Evolutionary conservation across 2,797 vertebrate species (phyloP).

Genomic region (Gymnothorax javanicus): DNA sequence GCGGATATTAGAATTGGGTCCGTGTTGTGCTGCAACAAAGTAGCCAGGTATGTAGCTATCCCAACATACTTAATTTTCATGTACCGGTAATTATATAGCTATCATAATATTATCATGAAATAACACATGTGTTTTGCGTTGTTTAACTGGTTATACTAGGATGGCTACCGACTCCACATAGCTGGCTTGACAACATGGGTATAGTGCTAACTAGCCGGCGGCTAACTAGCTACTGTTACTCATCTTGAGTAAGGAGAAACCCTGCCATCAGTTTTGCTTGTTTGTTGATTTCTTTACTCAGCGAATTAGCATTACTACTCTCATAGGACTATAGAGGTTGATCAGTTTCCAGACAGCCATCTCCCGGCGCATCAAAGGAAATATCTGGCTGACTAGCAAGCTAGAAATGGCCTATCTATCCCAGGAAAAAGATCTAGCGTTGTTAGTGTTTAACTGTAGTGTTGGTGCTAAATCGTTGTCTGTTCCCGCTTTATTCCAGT

Average conservation of each 20-base stretch:
- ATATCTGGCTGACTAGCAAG: not conserved
- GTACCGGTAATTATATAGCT: slow-evolving; percentile 3
- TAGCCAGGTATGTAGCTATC: slow-evolving; percentile 55
- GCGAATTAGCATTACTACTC: not conserved
- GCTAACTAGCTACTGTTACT: not conserved
- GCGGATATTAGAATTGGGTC: slow-evolving; percentile 33
- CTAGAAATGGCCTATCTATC: not conserved
- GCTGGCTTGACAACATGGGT: not conserved
- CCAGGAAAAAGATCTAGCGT: not conserved
- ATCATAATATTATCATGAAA: not conserved
- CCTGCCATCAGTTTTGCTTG: not conserved
- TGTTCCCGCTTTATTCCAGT: too few relatives aligned
- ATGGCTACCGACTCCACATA: not conserved
- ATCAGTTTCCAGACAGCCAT: too few relatives aligned
- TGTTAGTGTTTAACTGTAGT: not conserved
- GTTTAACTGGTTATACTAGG: not conserved
- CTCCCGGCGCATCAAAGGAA: too few relatives aligned
- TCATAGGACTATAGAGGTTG: not conserved
- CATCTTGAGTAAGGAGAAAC: not conserved
- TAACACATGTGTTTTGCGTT: not conserved
- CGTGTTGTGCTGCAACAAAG: slow-evolving; percentile 52
- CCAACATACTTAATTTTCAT: slow-evolving; percentile 10
- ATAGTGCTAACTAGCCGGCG: not conserved
- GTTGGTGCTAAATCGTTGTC: not conserved
- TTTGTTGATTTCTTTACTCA: not conserved